Evolutionary conservation across 2,113 vertebrate species (phyloP).

Genomic region (Sclerurus mexicanus): DNA sequence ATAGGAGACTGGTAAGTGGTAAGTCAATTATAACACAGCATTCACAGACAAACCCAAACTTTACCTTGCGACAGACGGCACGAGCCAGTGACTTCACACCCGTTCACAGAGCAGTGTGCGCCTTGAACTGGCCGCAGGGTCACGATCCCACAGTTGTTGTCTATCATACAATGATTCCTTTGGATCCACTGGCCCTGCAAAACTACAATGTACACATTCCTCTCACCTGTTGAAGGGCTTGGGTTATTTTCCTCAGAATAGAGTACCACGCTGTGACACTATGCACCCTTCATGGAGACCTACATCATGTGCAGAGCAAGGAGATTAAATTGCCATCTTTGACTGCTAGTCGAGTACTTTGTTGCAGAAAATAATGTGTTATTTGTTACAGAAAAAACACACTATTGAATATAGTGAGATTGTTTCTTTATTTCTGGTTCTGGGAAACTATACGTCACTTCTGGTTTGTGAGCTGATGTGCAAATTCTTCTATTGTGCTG

Average conservation of each 20-base stretch:
- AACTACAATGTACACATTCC: slow-evolving; percentile 61
- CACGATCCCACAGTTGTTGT: slow-evolving; percentile 85
- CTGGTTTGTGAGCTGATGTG: not conserved
- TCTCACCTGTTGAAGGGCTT: not conserved
- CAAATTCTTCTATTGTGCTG: not conserved
- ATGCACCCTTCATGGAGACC: not conserved
- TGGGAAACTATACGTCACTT: not conserved
- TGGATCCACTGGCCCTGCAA: slow-evolving; percentile 83
- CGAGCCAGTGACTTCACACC: slow-evolving; percentile 79
- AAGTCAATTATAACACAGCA: not conserved
- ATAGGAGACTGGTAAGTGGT: not conserved
- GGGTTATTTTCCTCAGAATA: not conserved
- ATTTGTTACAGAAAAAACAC: not conserved
- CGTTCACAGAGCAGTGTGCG: slow-evolving; percentile 85
- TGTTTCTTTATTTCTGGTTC: not conserved
- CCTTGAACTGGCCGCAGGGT: slow-evolving; percentile 79
- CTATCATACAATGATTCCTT: slow-evolving; percentile 84
- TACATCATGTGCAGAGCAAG: not conserved
- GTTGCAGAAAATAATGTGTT: not conserved
- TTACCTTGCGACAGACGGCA: slow-evolving; percentile 92
- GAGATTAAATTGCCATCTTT: not conserved
- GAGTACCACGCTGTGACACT: not conserved
- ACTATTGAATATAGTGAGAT: not conserved
- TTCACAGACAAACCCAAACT: not conserved
- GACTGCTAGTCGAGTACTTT: not conserved